Conservation (phyloP, 2,888 invertebrate species). For the Apodemia hepburni region DNA sequence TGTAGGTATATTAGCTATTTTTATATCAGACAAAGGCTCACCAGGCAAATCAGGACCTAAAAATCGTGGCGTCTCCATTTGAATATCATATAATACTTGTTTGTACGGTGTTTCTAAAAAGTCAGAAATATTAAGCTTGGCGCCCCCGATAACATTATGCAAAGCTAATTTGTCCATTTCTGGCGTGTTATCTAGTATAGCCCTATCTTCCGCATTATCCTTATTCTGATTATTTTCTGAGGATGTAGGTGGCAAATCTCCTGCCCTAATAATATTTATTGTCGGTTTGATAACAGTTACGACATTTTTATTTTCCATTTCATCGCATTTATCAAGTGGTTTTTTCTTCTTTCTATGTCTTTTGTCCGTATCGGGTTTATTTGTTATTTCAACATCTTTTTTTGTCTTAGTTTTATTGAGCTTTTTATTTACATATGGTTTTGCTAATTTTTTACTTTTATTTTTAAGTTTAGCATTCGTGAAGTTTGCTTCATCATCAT, state of each 20-base stretch:
- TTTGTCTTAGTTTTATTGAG: constrained; percentile 12
- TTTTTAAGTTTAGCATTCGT: constrained; percentile 35
- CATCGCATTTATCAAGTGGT: constrained; percentile 33
- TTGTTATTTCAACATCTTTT: not conserved
- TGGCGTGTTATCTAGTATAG: constrained; percentile 54
- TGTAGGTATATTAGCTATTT: no score
- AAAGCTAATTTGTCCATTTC: constrained; percentile 61
- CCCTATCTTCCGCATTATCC: constrained; percentile 39
- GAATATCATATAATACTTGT: constrained; percentile 64
- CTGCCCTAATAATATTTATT: constrained; percentile 48
- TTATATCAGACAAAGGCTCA: no score
- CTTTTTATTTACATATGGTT: constrained; percentile 28
- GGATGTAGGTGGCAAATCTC: constrained; percentile 23
- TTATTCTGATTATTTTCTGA: constrained; percentile 31
- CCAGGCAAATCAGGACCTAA: constrained; percentile 63
- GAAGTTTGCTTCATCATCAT: constrained; percentile 32
- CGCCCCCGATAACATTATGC: constrained; percentile 60
- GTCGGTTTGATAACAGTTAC: constrained; percentile 46
- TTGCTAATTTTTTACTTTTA: constrained; percentile 26
- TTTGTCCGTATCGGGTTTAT: constrained; percentile 34
- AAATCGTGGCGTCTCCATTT: constrained; percentile 79
- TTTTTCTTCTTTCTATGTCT: constrained; percentile 34
- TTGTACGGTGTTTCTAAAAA: constrained; percentile 82
- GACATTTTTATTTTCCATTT: constrained; percentile 33
- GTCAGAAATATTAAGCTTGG: constrained; percentile 66